Conservation (phyloP, 2,113 vertebrate genomes). For the Sterrhoptilus dennistouni region DNA sequence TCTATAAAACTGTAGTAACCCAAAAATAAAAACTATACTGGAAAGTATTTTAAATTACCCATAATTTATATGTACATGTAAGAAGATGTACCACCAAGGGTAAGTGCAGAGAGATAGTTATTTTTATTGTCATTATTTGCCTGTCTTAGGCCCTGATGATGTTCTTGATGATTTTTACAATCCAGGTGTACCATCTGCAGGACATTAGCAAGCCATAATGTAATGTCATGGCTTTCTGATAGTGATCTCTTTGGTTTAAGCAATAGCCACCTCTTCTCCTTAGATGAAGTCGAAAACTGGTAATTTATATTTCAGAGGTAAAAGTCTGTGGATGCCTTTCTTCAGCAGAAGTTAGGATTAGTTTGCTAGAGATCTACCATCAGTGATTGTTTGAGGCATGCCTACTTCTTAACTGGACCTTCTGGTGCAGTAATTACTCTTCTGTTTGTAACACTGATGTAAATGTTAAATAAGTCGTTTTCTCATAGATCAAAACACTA, state of each 20-base stretch:
- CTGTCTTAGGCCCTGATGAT: background rate
- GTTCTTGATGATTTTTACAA: background rate
- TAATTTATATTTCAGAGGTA: background rate
- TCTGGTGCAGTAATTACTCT: background rate
- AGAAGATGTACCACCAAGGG: background rate
- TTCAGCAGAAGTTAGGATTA: background rate
- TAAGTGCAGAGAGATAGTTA: background rate
- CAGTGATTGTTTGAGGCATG: background rate
- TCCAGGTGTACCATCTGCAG: rapidly evolving
- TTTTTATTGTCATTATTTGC: background rate
- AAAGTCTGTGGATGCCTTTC: background rate
- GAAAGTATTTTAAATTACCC: background rate
- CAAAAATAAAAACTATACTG: background rate
- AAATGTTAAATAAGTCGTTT: background rate
- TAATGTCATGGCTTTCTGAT: background rate
- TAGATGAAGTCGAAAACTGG: background rate
- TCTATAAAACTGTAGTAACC: background rate
- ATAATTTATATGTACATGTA: background rate
- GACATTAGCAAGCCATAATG: background rate
- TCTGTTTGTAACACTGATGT: background rate
- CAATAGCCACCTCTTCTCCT: background rate
- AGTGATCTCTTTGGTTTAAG: background rate
- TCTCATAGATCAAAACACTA: background rate
- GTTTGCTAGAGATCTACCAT: background rate
- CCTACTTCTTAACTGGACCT: background rate